These are phyloP conservation scores for Muscina levida DNA, from an alignment of 2,888 invertebrate species.

Conservation along the genomic window DNA sequence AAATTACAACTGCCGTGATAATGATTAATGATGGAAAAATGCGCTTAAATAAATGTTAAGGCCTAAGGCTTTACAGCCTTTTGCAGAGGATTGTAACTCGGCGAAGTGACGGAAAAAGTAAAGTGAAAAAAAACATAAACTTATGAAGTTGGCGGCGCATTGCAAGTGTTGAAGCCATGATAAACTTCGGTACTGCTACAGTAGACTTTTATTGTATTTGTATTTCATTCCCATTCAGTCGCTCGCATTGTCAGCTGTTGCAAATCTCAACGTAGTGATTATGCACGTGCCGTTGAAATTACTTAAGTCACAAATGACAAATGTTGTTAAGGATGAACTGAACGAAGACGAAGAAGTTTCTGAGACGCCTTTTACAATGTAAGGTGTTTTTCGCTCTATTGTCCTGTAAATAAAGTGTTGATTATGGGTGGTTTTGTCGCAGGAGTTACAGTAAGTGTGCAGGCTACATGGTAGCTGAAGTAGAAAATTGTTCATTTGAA, in stretches of 20 bases:
- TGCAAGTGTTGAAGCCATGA: constrained; percentile 46
- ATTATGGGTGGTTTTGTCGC: constrained; percentile 56
- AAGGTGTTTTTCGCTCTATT: constrained; percentile 49
- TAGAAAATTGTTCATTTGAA: constrained; percentile 61
- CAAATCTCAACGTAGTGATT: constrained; percentile 66
- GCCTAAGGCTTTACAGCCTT: constrained; percentile 17
- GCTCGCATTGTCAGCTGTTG: constrained; percentile 64
- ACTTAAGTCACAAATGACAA: constrained; percentile 64
- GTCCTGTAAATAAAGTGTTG: constrained; percentile 54
- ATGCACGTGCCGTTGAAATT: constrained; percentile 66
- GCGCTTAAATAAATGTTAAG: constrained; percentile 2
- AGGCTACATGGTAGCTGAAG: constrained; percentile 44
- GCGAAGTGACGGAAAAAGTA: no score
- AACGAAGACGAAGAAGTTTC: constrained; percentile 55
- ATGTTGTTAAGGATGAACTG: constrained; percentile 60
- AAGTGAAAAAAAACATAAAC: no score
- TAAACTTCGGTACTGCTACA: constrained; percentile 52
- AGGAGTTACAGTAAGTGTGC: constrained; percentile 38
- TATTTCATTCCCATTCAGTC: background rate
- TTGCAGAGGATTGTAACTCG: background rate
- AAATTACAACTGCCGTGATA: constrained; percentile 62
- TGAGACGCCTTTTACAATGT: constrained; percentile 47
- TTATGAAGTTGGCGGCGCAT: background rate
- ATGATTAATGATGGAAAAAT: constrained; percentile 63
- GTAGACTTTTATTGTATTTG: constrained; percentile 45